Conservation (phyloP, 2,113 vertebrate genomes). For the Anas platyrhynchos region DNA sequence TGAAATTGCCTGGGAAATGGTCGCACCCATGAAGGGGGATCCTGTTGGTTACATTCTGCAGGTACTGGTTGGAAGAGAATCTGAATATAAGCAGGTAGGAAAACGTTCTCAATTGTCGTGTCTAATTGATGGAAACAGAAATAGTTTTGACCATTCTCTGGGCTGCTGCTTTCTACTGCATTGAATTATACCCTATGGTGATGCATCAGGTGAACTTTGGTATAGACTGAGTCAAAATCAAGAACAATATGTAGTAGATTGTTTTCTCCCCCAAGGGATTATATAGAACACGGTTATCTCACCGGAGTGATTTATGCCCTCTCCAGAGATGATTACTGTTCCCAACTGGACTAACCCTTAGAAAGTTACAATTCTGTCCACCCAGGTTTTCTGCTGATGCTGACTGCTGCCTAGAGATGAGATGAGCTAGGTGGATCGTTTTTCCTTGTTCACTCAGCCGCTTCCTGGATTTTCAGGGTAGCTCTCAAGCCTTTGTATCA, state of each 20-base stretch:
- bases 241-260: slow-evolving; percentile 14
- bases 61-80: slow-evolving; percentile 92
- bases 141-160: neutral
- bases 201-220: slow-evolving; percentile 4
- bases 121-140: neutral
- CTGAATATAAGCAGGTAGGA: slow-evolving; percentile 96
- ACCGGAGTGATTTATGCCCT: neutral
- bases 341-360: slow-evolving; percentile 7
- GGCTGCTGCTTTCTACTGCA: neutral
- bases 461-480: neutral
- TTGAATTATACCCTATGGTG: slow-evolving; percentile 4
- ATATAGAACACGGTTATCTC: neutral
- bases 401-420: neutral
- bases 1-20: slow-evolving; percentile 93
- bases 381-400: neutral
- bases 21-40: slow-evolving; percentile 95
- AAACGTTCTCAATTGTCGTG: neutral
- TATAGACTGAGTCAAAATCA: slow-evolving; percentile 30
- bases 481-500: neutral
- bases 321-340: neutral
- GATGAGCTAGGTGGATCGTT: neutral
- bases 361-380: neutral
- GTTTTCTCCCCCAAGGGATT: neutral
- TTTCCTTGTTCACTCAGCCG: neutral
- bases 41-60: slow-evolving; percentile 92